Base-by-base conservation (phyloP, 2,797 vertebrate genomes). In the Clarias laeviceps region DNA sequence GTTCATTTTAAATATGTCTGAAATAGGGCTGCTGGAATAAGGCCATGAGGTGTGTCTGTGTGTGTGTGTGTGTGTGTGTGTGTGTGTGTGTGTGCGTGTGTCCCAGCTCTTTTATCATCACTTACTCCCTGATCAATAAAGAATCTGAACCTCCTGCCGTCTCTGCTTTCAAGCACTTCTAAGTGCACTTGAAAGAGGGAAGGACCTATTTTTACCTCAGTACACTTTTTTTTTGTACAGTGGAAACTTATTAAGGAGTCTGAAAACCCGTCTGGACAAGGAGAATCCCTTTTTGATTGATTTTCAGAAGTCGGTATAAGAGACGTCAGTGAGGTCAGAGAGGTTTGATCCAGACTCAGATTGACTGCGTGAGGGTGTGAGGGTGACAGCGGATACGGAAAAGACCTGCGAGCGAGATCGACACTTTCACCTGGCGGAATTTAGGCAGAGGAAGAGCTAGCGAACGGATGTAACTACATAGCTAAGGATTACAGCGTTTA, bases 101-200 rank as follows among this genome's bases (percentile, higher is more conserved):
- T 84, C 37, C 88, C 85, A 87, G 91, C 86, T 90, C 56, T 88
- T 91, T 91, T 88, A 85, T 87, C 72, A 81, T 76, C 76, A 81
- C 80, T 80, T 86, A 77, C 56, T 18, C 65, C 73, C 57, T 15
- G 88, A 88, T 88, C 88, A 68, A 88, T 88, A 87, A 54, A 82
- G 88, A 91, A 89, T 82, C 81, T 88, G 82, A 82, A 83, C 87
- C 82, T 89, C 88, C 87, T 81, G 86, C 88, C 88, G 70, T 73
- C 91, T 87, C 86, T 90, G 88, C 88, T 89, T 92, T 89, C 90
- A 84, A 88, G 85, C 69, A 84, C 77, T 80, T 80, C 77, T 80
- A 80, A 79, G 40, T 14, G 56, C 82, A 74, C 78, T 85, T 76
- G 68, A 74, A 34, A 50, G 70, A 64, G 18, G 66, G 65, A 70